Percentiles rank a stretch among this genome's conserved stretches.
phyloP scores from a whole-genome alignment of 2,888 invertebrate genomes.

The Antheraea assamensis region DNA sequence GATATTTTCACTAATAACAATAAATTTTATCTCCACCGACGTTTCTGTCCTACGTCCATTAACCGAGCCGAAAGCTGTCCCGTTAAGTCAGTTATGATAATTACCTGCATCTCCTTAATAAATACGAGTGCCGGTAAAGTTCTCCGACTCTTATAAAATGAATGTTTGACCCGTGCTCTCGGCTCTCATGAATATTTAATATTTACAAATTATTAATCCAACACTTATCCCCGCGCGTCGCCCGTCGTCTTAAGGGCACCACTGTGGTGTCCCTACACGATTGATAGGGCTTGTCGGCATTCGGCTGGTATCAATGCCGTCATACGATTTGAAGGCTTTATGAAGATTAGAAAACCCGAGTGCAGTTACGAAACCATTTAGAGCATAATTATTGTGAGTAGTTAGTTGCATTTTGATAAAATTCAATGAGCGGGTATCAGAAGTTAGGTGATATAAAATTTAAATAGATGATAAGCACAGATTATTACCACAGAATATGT shows the following conservation, averaged over 20 bases:
- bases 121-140: constrained; percentile 69
- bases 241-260: constrained; percentile 45
- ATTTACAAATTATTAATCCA: constrained; percentile 81
- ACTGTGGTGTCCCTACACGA: constrained; percentile 49
- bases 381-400: constrained; percentile 13
- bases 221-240: constrained; percentile 61
- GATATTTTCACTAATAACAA: constrained; percentile 53
- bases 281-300: constrained; percentile 44
- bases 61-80: constrained; percentile 27
- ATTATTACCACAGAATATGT: background rate
- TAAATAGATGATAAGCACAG: background rate
- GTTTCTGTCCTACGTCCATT: constrained; percentile 29
- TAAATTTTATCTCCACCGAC: constrained; percentile 30
- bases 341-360: constrained; percentile 74
- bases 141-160: constrained; percentile 68
- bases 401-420: constrained; percentile 7
- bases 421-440: background rate
- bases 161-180: constrained; percentile 74
- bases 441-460: background rate
- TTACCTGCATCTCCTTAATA: constrained; percentile 75
- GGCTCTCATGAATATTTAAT: constrained; percentile 79
- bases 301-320: constrained; percentile 62
- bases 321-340: constrained; percentile 67
- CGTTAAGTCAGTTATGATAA: constrained; percentile 68
- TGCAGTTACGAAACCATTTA: constrained; percentile 42